Evolutionary conservation across 2,888 invertebrate species (phyloP).

Genomic region (Diplazon laetatorius): DNA sequence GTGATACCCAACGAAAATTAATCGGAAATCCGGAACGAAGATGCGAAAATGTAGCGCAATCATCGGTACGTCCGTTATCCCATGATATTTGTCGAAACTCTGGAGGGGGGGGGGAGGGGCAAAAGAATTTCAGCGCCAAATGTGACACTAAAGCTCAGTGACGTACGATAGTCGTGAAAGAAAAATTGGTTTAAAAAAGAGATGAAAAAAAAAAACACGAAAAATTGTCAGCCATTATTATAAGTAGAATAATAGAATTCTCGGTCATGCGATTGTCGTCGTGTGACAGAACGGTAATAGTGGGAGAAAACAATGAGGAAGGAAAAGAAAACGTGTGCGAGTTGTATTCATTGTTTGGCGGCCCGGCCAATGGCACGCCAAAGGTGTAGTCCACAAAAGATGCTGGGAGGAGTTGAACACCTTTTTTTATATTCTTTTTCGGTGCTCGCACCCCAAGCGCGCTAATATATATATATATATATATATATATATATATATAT

Average conservation of each 20-base stretch:
- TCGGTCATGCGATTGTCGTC: conserved; percentile 31
- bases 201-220: conserved; percentile 17
- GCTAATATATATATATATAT: too few relatives aligned
- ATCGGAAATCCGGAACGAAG: not conserved
- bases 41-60: not conserved
- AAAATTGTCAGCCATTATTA: conserved; percentile 44
- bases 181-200: conserved; percentile 12
- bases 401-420: conserved; percentile 72
- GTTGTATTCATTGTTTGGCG: conserved; percentile 44
- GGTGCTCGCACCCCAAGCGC: conserved; percentile 30
- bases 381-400: conserved; percentile 60
- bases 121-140: not conserved
- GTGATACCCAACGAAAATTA: not conserved
- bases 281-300: conserved; percentile 23
- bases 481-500: too few relatives aligned
- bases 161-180: not conserved
- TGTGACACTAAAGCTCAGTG: too few relatives aligned
- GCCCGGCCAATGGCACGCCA: conserved; percentile 63
- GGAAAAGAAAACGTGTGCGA: not conserved
- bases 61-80: too few relatives aligned
- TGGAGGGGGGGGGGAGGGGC: too few relatives aligned
- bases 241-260: conserved; percentile 53
- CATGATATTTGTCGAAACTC: too few relatives aligned
- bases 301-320: conserved; percentile 8
- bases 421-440: conserved; percentile 43